Evolutionary conservation across 2,888 invertebrate genomes (phyloP), one percentile per base, ranked within the genome.

Genomic region (Kuschelorhynchus macadamiae): DNA sequence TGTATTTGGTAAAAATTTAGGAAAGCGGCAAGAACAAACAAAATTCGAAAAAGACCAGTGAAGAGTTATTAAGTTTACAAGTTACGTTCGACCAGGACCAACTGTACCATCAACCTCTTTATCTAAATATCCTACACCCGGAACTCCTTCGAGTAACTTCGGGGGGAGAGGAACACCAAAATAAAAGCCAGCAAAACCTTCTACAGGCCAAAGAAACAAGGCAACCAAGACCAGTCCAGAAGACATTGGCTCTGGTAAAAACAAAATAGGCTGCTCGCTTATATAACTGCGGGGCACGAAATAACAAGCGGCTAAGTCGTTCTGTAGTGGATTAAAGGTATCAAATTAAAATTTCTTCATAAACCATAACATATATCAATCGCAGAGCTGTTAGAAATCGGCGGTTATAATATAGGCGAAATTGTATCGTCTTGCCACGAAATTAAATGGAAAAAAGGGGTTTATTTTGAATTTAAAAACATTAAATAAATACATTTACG

Each of bases 381-480:
- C 1, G 3, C 39, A 39, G 39, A 39, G 12, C 39, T 39, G 7
- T 39, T 39, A 32, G 20, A 49, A 32, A 60, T 49, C 33, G 60
- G 60, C 20, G 60, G 36, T 32, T 60, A 60, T 33, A 36, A 12
- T 21, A 33, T 18, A 14, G 39, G 60, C 21, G 49, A 61, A 61
- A 50, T 61, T 14, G 33, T 61, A 39, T 61, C 41, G 14, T 61
- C 61, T 61, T 36, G 61, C 61, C 61, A 61, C 50, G 12, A 61
- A 61, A 20, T 30, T 36, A 20, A 60, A 60, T 60, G 61, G 50
- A n/a, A 61, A 61, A 14, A 61, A 25, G 18, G 36, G 44, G 44
- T 39, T 39, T 39, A 39, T 39, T 2, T 39, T 39, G 12, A 39
- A 39, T 12, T 39, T 39, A 39, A 63, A 63, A 53, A 2, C 42